Percentiles rank a stretch among this genome's conserved stretches.
Evolutionary conservation across 2,797 vertebrate genomes (phyloP).

Genomic region (Argyrosomus regius): DNA sequence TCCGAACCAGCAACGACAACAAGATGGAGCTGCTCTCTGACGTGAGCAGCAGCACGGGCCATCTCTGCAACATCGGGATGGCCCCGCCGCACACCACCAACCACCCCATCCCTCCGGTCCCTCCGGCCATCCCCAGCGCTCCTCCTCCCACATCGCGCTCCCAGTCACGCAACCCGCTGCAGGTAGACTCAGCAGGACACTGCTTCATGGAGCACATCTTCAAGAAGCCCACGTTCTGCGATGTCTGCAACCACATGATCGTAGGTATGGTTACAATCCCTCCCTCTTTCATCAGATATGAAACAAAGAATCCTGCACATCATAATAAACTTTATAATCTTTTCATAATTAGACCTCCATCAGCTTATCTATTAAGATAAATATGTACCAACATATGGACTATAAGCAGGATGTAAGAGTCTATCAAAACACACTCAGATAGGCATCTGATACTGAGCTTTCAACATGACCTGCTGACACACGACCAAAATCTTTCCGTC

Average conservation of each 20-base stretch:
- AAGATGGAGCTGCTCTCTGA: slow-evolving; percentile 91
- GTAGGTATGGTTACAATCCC: slow-evolving; percentile 90
- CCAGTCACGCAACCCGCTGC: slow-evolving; percentile 86
- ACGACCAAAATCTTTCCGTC: slow-evolving; percentile 20
- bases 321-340: slow-evolving; percentile 14
- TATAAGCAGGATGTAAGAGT: background rate
- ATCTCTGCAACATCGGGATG: slow-evolving; percentile 86
- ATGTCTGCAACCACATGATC: slow-evolving; percentile 99
- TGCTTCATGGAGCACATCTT: slow-evolving; percentile 98
- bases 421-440: background rate
- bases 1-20: slow-evolving; percentile 90
- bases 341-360: slow-evolving; percentile 8
- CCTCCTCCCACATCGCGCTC: slow-evolving; percentile 88
- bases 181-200: slow-evolving; percentile 89
- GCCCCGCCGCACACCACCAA: slow-evolving; percentile 79
- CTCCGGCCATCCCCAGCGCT: slow-evolving; percentile 80
- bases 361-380: slow-evolving; percentile 1
- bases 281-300: background rate
- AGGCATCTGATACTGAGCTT: slow-evolving; percentile 13
- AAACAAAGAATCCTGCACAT: slow-evolving; percentile 5
- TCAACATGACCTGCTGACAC: slow-evolving; percentile 31
- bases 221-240: slow-evolving; percentile 99
- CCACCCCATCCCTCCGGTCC: slow-evolving; percentile 84
- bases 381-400: slow-evolving; percentile 6
- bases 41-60: slow-evolving; percentile 91